These are phyloP conservation scores for Dusona sp. DNA, from an alignment of 2,888 invertebrate genomes.

Conservation along the genomic window DNA sequence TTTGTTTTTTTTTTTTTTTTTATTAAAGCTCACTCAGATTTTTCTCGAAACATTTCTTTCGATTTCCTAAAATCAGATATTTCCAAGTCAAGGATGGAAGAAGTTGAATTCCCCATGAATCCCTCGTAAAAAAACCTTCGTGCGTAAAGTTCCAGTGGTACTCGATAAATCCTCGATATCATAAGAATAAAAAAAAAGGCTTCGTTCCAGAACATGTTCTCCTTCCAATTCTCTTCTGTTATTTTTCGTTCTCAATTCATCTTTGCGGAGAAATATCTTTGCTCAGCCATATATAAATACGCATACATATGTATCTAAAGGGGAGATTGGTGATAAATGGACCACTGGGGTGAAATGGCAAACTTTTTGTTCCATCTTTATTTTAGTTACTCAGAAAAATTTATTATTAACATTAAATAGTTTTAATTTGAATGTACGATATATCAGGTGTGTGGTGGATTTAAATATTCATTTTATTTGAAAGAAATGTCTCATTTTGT, in stretches of 20 bases:
- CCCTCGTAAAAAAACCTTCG: neutral
- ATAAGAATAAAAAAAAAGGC: neutral
- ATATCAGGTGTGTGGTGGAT: neutral
- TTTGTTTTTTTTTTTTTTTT: no score
- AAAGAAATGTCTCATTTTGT: no score
- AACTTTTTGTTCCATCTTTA: neutral
- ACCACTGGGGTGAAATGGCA: neutral
- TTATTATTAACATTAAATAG: neutral
- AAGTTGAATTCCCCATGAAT: constrained; percentile 17
- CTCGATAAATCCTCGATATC: constrained; percentile 27
- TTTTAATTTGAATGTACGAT: neutral
- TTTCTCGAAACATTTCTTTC: neutral
- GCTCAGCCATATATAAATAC: neutral
- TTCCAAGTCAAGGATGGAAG: neutral
- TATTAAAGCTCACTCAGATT: neutral
- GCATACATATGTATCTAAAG: neutral
- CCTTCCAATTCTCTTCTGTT: constrained; percentile 11
- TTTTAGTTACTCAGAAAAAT: neutral
- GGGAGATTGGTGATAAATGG: neutral
- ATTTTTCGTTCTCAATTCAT: neutral
- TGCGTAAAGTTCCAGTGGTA: constrained; percentile 2
- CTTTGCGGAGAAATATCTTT: constrained; percentile 12
- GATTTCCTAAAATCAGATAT: neutral
- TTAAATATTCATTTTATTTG: no score
- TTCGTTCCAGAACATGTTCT: constrained; percentile 14